These are phyloP conservation scores for Stratiomys singularior DNA, from an alignment of 2,888 invertebrate species.

Conservation along the genomic window DNA sequence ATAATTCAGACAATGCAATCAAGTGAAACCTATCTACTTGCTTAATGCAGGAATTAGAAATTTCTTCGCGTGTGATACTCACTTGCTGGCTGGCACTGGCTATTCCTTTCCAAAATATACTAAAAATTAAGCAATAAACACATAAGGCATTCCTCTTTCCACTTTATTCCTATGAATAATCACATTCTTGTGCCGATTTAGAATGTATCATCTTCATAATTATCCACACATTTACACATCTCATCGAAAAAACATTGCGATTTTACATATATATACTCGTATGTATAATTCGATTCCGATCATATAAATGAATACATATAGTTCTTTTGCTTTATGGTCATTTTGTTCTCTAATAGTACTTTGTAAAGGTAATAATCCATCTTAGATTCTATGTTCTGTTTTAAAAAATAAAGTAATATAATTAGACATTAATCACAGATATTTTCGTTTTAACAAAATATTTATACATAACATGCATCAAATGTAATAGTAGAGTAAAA, in stretches of 20 bases:
- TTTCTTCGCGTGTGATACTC: no score
- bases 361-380: slow-evolving; percentile 36
- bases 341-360: neutral
- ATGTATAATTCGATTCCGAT: neutral
- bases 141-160: neutral
- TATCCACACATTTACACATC: neutral
- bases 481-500: neutral
- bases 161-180: neutral
- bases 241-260: neutral
- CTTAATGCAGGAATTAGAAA: no score
- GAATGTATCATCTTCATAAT: neutral
- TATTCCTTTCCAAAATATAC: no score
- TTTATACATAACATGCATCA: slow-evolving; percentile 12
- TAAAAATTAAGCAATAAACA: no score
- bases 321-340: neutral
- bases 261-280: neutral
- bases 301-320: slow-evolving; percentile 7
- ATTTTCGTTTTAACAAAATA: slow-evolving; percentile 29
- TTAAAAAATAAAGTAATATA: slow-evolving; percentile 23
- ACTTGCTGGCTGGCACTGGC: no score
- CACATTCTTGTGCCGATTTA: neutral
- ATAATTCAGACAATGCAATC: no score
- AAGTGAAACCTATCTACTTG: no score
- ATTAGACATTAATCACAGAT: slow-evolving; percentile 42
- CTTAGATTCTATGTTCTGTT: slow-evolving; percentile 8